Percentiles rank a stretch among this genome's conserved stretches.
phyloP scores from a whole-genome alignment of 2,797 vertebrate species.

The Falco peregrinus region DNA sequence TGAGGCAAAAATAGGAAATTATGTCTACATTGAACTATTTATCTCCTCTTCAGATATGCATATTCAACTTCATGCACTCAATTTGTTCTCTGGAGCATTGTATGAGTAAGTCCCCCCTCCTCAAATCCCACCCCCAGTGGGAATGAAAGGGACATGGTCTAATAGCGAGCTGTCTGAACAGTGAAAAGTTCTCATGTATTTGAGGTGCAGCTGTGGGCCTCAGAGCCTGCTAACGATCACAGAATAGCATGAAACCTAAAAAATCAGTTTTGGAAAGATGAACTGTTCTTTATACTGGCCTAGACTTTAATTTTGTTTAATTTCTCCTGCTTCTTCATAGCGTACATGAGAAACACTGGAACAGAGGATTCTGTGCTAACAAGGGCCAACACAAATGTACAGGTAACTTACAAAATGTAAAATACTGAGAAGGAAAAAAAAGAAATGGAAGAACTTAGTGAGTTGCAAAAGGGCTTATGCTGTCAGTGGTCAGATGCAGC shows the following conservation, averaged over 20 bases:
- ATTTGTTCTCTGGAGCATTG: neutral
- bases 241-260: neutral
- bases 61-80: neutral
- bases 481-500: neutral
- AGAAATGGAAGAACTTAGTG: neutral
- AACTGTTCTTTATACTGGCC: neutral
- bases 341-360: neutral
- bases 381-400: neutral
- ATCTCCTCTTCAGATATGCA: neutral
- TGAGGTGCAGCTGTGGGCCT: neutral
- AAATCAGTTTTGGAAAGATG: neutral
- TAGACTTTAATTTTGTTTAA: neutral
- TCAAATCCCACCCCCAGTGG: neutral
- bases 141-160: fast-evolving
- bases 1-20: neutral
- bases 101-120: neutral
- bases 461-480: neutral
- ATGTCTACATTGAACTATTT: neutral
- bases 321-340: neutral
- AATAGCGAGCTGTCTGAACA: neutral
- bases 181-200: neutral
- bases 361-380: neutral
- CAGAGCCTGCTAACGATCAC: neutral
- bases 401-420: neutral
- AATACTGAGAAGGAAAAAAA: neutral